phyloP scores from a whole-genome alignment of 2,113 vertebrate species.

The Tricholaema leucomelas region DNA sequence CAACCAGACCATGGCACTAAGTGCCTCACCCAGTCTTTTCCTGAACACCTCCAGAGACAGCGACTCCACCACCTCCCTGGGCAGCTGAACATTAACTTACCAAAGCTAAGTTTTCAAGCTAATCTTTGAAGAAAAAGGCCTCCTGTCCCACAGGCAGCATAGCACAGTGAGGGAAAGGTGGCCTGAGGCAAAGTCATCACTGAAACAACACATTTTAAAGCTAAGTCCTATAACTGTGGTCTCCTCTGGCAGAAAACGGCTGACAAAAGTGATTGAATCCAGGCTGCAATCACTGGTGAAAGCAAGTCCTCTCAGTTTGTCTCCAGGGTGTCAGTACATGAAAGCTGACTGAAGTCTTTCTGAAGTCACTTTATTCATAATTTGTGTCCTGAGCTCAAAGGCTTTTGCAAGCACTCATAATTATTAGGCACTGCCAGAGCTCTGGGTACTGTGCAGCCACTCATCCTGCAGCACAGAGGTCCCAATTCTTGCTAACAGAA shows the following conservation, averaged over 20 bases:
- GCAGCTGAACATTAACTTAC: background rate
- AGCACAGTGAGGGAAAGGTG: background rate
- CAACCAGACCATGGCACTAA: no score
- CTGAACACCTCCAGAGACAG: no score
- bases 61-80: no score
- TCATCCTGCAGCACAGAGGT: rapidly evolving
- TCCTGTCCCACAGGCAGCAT: background rate
- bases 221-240: background rate
- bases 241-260: background rate
- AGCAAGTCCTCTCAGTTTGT: background rate
- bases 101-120: background rate
- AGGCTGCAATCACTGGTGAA: background rate
- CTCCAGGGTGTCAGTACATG: background rate
- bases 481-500: background rate
- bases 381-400: background rate
- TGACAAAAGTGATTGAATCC: background rate
- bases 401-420: background rate
- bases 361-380: background rate
- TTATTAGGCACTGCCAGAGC: background rate
- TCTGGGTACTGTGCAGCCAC: background rate
- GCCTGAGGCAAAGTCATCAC: background rate
- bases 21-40: no score
- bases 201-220: background rate
- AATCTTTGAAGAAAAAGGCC: background rate
- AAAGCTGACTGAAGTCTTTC: background rate